Evolutionary conservation across 2,888 invertebrate genomes (phyloP).

Genomic region (Hemithea aestivaria): DNA sequence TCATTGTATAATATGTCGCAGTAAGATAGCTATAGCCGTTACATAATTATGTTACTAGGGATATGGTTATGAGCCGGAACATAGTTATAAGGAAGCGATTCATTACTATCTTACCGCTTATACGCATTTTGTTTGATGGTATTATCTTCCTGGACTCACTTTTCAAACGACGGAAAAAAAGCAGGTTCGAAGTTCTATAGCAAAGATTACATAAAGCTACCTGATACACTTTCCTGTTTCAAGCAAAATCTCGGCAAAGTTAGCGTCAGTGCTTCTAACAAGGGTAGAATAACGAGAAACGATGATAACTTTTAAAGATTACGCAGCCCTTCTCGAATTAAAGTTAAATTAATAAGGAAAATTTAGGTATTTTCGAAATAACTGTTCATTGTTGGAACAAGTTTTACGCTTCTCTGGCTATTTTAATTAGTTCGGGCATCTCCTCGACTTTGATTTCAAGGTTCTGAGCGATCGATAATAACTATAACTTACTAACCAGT

Average conservation of each 20-base stretch:
- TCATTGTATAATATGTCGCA: no score
- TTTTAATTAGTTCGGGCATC: slow-evolving; percentile 12
- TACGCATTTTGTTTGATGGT: no score
- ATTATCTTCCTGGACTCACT: no score
- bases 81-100: no score
- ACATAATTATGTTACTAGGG: no score
- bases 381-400: slow-evolving; percentile 21
- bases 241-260: slow-evolving; percentile 34
- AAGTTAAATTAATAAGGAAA: slow-evolving; percentile 28
- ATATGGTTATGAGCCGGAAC: no score
- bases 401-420: slow-evolving; percentile 10
- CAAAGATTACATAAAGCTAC: no score
- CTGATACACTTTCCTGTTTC: slow-evolving; percentile 11
- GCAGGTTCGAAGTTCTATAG: no score
- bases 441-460: slow-evolving; percentile 7
- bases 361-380: slow-evolving; percentile 22
- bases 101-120: no score
- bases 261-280: slow-evolving; percentile 50
- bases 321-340: slow-evolving; percentile 35
- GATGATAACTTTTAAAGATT: slow-evolving; percentile 50
- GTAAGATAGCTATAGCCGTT: no score
- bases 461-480: slow-evolving; percentile 2
- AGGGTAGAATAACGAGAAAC: slow-evolving; percentile 46
- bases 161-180: no score
- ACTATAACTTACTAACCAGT: background rate